Evolutionary conservation across 2,113 vertebrate species (phyloP).

Genomic region (Austrofundulus limnaeus): DNA sequence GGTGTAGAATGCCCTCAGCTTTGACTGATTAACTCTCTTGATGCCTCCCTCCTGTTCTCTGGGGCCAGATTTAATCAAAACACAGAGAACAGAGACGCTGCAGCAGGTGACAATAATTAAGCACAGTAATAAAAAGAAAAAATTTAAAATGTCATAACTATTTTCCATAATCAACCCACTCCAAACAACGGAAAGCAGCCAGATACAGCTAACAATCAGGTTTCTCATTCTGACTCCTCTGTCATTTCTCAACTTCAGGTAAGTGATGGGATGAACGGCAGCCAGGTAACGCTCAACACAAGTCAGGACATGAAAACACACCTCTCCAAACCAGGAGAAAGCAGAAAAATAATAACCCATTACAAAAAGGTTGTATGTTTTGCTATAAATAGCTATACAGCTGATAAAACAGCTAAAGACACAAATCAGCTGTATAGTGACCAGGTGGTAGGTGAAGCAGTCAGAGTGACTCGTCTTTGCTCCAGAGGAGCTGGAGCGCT

Average conservation of each 20-base stretch:
- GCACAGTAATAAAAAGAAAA: background rate
- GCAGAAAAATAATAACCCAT: background rate
- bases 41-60: background rate
- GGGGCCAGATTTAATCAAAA: background rate
- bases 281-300: slow-evolving; percentile 4
- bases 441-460: slow-evolving; percentile 13
- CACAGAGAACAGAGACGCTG: slow-evolving; percentile 11
- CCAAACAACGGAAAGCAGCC: background rate
- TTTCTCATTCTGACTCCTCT: slow-evolving; percentile 10
- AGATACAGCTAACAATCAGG: background rate
- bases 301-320: slow-evolving; percentile 9
- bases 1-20: slow-evolving; percentile 21
- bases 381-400: background rate
- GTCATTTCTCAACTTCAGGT: slow-evolving; percentile 4
- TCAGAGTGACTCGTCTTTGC: slow-evolving; percentile 1
- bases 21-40: background rate
- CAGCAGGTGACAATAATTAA: background rate
- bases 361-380: background rate
- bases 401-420: background rate
- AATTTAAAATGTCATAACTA: background rate
- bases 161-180: background rate
- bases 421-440: slow-evolving; percentile 6
- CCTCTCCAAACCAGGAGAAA: background rate
- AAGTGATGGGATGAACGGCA: slow-evolving; percentile 2
- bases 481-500: background rate